Percentiles rank a stretch among this genome's conserved stretches.
Conservation (phyloP, 2,888 invertebrate species). For the Aromia moschata region DNA sequence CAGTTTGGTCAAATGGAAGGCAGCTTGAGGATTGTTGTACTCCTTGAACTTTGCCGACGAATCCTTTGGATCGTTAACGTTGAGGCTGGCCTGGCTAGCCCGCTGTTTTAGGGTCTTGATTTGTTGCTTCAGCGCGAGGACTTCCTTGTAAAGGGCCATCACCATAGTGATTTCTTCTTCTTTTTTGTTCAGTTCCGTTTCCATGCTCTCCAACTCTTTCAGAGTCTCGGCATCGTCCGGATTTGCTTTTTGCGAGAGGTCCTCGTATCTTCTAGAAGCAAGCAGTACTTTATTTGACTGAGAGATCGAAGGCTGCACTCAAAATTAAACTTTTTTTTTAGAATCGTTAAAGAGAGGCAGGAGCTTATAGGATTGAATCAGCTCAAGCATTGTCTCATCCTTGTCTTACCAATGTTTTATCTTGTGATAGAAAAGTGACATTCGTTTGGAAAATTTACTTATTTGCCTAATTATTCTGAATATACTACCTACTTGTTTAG, state of each 20-base stretch:
- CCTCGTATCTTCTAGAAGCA: constrained; percentile 53
- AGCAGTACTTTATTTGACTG: neutral
- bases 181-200: constrained; percentile 57
- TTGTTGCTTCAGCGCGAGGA: constrained; percentile 60
- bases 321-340: no score
- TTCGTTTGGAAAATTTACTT: no score
- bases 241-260: constrained; percentile 47
- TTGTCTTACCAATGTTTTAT: no score
- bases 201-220: constrained; percentile 57
- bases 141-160: constrained; percentile 60
- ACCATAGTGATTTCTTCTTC: constrained; percentile 63
- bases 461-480: no score
- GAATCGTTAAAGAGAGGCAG: no score
- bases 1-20: constrained; percentile 59
- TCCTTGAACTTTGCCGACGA: constrained; percentile 40
- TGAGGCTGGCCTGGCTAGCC: constrained; percentile 49
- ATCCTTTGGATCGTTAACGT: constrained; percentile 32
- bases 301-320: no score
- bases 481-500: constrained; percentile 57
- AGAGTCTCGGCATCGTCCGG: constrained; percentile 41
- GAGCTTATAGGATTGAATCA: no score
- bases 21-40: constrained; percentile 55
- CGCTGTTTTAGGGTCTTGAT: constrained; percentile 55
- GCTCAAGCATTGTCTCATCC: no score
- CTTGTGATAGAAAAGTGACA: no score